Percentiles rank a stretch among this genome's conserved stretches.
These are phyloP conservation scores for Aurelia aurita DNA, from an alignment of 30 jellyfish, hydroid and myxozoan species.

Conservation along the genomic window DNA sequence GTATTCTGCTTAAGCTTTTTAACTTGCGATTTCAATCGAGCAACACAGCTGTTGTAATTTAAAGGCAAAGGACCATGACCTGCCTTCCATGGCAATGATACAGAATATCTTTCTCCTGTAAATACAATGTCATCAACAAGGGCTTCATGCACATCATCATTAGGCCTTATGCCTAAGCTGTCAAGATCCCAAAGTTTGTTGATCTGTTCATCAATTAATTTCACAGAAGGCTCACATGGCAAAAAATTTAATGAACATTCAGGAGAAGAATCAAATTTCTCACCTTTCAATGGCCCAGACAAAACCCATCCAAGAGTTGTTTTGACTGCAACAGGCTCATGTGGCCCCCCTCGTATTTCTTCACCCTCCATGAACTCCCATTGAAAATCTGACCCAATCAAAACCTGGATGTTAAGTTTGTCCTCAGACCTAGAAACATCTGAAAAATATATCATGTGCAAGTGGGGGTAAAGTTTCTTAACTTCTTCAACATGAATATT, in stretches of 20 bases:
- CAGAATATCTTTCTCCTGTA: constrained; percentile 54
- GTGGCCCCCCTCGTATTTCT: constrained; percentile 47
- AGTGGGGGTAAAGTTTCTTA: constrained; percentile 49
- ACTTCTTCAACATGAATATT: constrained; percentile 52
- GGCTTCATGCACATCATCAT: constrained; percentile 12
- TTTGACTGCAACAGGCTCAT: constrained; percentile 24
- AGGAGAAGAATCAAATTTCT: constrained; percentile 19
- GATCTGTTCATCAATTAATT: not conserved
- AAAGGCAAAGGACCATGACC: constrained; percentile 56
- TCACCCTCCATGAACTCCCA: constrained; percentile 31
- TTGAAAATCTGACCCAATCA: constrained; percentile 18
- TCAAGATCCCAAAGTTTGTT: constrained; percentile 34
- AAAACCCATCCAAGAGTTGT: constrained; percentile 19
- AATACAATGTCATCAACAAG: constrained; percentile 23
- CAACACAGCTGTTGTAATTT: constrained; percentile 27
- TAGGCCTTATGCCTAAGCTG: constrained; percentile 30
- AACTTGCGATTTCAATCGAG: constrained; percentile 16
- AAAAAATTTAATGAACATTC: not conserved
- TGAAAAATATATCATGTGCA: constrained; percentile 44
- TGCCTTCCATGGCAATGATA: constrained; percentile 53
- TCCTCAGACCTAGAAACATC: constrained; percentile 33
- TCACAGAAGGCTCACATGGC: too few species aligned
- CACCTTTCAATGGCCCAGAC: too few species aligned
- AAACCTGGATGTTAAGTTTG: constrained; percentile 10
- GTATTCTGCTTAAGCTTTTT: constrained; percentile 32